Evolutionary conservation across 2,797 vertebrate genomes (phyloP).

Genomic region (Prionace glauca): DNA sequence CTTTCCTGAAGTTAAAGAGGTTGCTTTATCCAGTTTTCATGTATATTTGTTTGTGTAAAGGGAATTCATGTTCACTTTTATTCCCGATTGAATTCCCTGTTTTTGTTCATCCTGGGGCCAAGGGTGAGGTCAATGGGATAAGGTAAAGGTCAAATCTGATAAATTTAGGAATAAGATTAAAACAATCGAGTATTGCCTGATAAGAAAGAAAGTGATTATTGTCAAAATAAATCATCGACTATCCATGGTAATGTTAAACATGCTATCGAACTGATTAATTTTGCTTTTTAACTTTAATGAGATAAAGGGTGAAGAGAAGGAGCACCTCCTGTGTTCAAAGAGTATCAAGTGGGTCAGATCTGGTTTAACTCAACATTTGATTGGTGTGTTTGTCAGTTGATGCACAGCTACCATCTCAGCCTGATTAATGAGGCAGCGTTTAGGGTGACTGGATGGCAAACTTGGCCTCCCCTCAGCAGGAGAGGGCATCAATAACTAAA

Average conservation of each 20-base stretch:
- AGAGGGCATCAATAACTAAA: slow-evolving; percentile 47
- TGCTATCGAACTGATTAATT: slow-evolving; percentile 78
- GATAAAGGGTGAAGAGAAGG: slow-evolving; percentile 72
- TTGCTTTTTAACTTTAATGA: slow-evolving; percentile 86
- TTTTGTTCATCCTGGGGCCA: background rate
- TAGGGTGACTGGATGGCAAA: slow-evolving; percentile 54
- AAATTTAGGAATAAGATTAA: slow-evolving; percentile 47
- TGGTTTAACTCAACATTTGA: slow-evolving; percentile 85
- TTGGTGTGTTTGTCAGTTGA: slow-evolving; percentile 80
- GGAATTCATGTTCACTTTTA: slow-evolving; percentile 14
- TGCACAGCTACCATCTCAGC: slow-evolving; percentile 70
- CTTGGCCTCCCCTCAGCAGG: slow-evolving; percentile 58
- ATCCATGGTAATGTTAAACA: slow-evolving; percentile 52
- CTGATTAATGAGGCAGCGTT: slow-evolving; percentile 60
- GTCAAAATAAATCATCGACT: slow-evolving; percentile 47
- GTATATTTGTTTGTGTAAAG: background rate
- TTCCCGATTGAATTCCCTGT: background rate
- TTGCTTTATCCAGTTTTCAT: background rate
- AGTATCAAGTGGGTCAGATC: slow-evolving; percentile 67
- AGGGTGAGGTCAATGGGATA: background rate
- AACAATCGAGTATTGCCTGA: slow-evolving; percentile 48
- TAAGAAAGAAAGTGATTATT: slow-evolving; percentile 47
- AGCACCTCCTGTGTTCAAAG: slow-evolving; percentile 73
- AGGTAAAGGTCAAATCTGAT: slow-evolving; percentile 29
- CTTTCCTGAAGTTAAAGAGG: background rate